Evolutionary conservation across 2,797 vertebrate species (phyloP).

Genomic region (Malurus splendens): DNA sequence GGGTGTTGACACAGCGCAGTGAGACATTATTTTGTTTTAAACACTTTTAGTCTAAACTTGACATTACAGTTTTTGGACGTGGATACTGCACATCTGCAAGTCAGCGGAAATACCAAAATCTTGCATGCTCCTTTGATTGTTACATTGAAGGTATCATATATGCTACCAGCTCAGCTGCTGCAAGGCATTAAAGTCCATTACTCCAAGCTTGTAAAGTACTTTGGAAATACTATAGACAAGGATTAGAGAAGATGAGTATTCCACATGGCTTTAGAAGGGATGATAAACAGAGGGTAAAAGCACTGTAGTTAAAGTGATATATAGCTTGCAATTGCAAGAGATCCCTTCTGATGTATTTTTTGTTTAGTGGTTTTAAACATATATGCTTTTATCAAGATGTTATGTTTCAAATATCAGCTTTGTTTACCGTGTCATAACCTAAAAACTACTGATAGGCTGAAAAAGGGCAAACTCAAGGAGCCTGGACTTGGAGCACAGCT

Average conservation of each 20-base stretch:
- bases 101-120: slow-evolving; percentile 91
- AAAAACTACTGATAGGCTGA: background rate
- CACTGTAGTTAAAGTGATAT: slow-evolving; percentile 89
- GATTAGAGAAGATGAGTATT: slow-evolving; percentile 93
- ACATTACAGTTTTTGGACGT: slow-evolving; percentile 80
- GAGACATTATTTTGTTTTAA: slow-evolving; percentile 82
- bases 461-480: slow-evolving; percentile 22
- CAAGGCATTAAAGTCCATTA: slow-evolving; percentile 90
- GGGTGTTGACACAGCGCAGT: slow-evolving; percentile 78
- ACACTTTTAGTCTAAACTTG: slow-evolving; percentile 75
- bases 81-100: slow-evolving; percentile 85
- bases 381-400: slow-evolving; percentile 44
- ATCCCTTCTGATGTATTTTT: slow-evolving; percentile 69
- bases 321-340: slow-evolving; percentile 77
- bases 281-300: slow-evolving; percentile 86
- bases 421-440: background rate
- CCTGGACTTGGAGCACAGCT: background rate
- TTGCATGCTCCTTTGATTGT: slow-evolving; percentile 93
- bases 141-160: slow-evolving; percentile 98
- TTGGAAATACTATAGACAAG: slow-evolving; percentile 91
- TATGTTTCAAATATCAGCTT: background rate
- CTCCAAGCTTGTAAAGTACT: slow-evolving; percentile 90
- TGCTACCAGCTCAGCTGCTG: slow-evolving; percentile 92
- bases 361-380: slow-evolving; percentile 49
- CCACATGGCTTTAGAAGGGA: slow-evolving; percentile 90